A percentile compares a stretch with the other conserved stretches of the same genome.
Evolutionary conservation across 2,888 invertebrate genomes (phyloP).

Genomic region (Andrena haemorrhoa): DNA sequence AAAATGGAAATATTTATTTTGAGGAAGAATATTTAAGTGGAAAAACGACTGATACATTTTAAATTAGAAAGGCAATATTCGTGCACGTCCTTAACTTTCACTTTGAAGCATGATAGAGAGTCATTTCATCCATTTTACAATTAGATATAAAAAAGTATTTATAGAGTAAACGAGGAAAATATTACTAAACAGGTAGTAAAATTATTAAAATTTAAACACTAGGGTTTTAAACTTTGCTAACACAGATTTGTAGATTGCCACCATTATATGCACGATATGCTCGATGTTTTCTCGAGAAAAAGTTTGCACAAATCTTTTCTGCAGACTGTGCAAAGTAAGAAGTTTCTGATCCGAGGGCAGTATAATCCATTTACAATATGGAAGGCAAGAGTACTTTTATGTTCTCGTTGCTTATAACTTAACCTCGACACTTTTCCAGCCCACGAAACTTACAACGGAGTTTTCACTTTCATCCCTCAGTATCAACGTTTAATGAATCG

Average conservation of each 20-base stretch:
- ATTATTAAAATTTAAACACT: background rate
- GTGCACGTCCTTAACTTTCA: too few relatives aligned
- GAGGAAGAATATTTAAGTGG: too few relatives aligned
- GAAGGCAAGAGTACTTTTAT: slow-evolving; percentile 11
- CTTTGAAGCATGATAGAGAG: background rate
- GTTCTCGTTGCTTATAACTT: background rate
- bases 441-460: background rate
- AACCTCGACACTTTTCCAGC: background rate
- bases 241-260: background rate
- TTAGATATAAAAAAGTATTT: background rate
- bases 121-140: background rate
- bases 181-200: background rate
- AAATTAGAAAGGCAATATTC: too few relatives aligned
- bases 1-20: too few relatives aligned
- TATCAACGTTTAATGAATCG: background rate
- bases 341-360: background rate
- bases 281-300: background rate
- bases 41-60: too few relatives aligned
- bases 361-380: slow-evolving; percentile 11
- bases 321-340: slow-evolving; percentile 8
- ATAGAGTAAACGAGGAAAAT: background rate
- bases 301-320: slow-evolving; percentile 13
- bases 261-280: background rate
- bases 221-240: background rate
- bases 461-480: background rate